Base-by-base conservation (phyloP, 2,888 invertebrate genomes). In the Cheilosia grossa region DNA sequence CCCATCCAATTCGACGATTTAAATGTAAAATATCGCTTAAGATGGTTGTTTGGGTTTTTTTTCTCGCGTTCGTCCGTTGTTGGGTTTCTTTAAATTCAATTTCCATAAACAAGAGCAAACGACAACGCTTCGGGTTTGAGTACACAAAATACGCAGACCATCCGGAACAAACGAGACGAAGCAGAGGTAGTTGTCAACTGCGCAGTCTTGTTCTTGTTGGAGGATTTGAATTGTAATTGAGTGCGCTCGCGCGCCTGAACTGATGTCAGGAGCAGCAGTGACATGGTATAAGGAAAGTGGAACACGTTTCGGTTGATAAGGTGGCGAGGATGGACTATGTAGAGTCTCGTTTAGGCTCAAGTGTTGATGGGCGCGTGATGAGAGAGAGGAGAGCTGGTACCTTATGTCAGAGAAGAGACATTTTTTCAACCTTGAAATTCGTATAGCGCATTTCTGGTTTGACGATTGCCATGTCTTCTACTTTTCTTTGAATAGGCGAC, bases 21-120 rank as follows among this genome's bases (percentile, higher is more conserved):
- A 67, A 81, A 85, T 81, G 85, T 85, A 81, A 85, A 81, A 81
- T 85, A 85, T 81, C 72, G 75, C 66, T 53, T 49, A 61, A 70
- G 63, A 47, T 56, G 44, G 33, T 58, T 73, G 30, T 78, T 78
- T 47, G 47, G 51, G 66, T 70, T 67, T 69, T 64, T 51, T 49
- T 56, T 70, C 66, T 69, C 63, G 54, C 47, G 27, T 27, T 27
- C 6, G 6, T 27, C 44, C 54, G 56, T 42, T 44, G 42, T 40
- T 37, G 49, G 47, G 15, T 17, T 19, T 27, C 56, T 37, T 56
- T 51, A 15, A 51, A 73, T 56, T 73, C 66, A 81, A 85, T 80
- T 77, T 85, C 85, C 80, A 85, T 85, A 85, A 85, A 85, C 85
- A 85, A 85, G 67, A 56, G 27, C 51, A 61, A 67, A 42, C 37